These are phyloP conservation scores for Spea multiplicata DNA, from an alignment of 2,113 vertebrate genomes.

Conservation along the genomic window DNA sequence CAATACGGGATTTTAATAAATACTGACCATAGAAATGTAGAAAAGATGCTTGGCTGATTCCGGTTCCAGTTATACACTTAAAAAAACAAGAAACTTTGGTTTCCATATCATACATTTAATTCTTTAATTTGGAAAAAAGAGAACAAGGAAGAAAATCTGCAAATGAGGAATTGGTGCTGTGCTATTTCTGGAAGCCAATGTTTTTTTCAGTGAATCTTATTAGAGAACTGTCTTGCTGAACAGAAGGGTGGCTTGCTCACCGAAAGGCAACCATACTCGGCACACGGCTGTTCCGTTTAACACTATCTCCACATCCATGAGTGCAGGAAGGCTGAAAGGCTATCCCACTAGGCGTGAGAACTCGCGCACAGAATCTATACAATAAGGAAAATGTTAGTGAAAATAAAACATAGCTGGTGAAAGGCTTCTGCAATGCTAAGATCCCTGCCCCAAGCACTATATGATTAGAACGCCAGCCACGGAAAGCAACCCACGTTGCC, in stretches of 20 bases:
- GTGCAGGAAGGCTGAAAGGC: too few species aligned
- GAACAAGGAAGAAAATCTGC: background rate
- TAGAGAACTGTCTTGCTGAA: conserved; percentile 1
- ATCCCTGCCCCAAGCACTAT: too few species aligned
- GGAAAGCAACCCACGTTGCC: too few species aligned
- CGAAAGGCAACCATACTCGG: background rate
- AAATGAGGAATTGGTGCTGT: background rate
- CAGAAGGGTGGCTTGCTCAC: background rate
- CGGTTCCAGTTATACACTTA: background rate
- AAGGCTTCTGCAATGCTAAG: too few species aligned
- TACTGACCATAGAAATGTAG: too few species aligned
- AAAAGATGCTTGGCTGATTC: background rate
- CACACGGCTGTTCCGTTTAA: background rate
- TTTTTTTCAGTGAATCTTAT: conserved; percentile 1
- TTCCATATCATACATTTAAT: background rate
- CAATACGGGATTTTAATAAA: background rate
- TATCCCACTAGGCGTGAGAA: too few species aligned
- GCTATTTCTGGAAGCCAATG: background rate
- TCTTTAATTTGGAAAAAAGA: background rate
- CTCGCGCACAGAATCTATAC: too few species aligned
- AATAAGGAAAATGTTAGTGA: too few species aligned
- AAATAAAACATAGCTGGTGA: too few species aligned
- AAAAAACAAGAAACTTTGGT: background rate
- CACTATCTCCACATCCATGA: background rate
- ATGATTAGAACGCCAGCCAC: too few species aligned